Conservation (phyloP, 37 sponge, comb jelly and placozoan species). For the Lycopodina hypogea region DNA sequence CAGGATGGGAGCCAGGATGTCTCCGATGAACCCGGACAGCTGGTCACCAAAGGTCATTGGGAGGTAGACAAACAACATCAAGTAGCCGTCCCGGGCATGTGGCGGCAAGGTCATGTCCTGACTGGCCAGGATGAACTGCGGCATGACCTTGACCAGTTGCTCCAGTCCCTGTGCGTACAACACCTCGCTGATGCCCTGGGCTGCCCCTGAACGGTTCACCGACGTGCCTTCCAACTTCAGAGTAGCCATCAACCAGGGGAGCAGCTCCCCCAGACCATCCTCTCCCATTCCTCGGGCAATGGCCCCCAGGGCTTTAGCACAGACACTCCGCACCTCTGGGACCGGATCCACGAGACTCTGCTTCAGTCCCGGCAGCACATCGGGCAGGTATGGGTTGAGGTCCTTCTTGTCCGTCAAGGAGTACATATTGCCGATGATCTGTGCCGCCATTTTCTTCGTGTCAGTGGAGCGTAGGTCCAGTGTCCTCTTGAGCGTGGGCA, state of each 20-base stretch:
- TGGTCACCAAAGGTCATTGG: conserved; percentile 81
- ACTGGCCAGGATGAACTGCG: conserved; percentile 64
- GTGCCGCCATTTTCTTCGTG: conserved; percentile 94
- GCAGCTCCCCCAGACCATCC: conserved; percentile 67
- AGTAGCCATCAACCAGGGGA: conserved; percentile 86
- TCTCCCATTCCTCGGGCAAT: conserved; percentile 85
- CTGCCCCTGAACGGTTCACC: conserved; percentile 97
- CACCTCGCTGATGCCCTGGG: conserved; percentile 85
- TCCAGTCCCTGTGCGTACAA: conserved; percentile 66
- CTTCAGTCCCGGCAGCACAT: conserved; percentile 93
- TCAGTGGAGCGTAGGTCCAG: conserved; percentile 91
- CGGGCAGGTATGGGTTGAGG: conserved; percentile 84
- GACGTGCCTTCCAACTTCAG: conserved; percentile 72
- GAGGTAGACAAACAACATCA: conserved; percentile 92
- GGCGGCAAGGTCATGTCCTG: conserved; percentile 57
- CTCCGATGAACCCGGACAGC: conserved; percentile 69
- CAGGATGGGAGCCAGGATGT: conserved; percentile 84
- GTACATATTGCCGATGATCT: conserved; percentile 96
- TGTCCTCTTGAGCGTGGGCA: conserved; percentile 87
- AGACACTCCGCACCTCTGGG: conserved; percentile 78
- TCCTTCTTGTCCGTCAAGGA: conserved; percentile 93
- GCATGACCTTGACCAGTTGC: conserved; percentile 72
- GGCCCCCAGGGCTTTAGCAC: conserved; percentile 88
- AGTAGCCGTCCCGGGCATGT: conserved; percentile 90
- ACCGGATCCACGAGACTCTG: conserved; percentile 91